phyloP scores from a whole-genome alignment of 2,113 vertebrate genomes.

The Myiagra hebetior region DNA sequence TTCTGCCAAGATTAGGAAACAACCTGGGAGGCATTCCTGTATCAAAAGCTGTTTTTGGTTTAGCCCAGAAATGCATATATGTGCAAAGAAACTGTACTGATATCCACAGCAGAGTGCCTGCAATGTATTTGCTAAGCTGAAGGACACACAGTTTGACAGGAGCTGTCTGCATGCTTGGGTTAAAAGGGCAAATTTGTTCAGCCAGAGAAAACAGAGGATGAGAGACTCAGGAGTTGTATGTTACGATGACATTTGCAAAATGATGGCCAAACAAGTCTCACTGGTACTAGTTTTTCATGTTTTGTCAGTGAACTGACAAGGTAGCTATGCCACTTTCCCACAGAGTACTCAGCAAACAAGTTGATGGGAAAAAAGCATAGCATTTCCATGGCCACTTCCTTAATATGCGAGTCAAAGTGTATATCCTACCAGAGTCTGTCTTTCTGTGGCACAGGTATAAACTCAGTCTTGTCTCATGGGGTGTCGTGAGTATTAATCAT shows the following conservation, averaged over 20 bases:
- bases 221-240: not conserved
- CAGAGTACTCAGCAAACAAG: not conserved
- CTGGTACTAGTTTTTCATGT: not conserved
- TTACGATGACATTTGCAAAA: not conserved
- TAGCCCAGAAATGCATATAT: not conserved
- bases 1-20: not conserved
- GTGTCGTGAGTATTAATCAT: not conserved
- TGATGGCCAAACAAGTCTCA: not conserved
- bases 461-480: not conserved
- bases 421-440: not conserved
- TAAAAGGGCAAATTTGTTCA: not conserved
- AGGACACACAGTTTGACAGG: not conserved
- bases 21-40: not conserved
- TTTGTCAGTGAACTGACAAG: not conserved
- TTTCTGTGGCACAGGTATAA: not conserved
- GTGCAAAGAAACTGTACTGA: not conserved
- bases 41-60: not conserved
- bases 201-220: not conserved
- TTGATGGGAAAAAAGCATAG: not conserved
- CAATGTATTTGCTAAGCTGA: not conserved
- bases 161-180: not conserved
- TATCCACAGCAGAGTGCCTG: not conserved
- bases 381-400: not conserved
- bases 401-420: fast-evolving
- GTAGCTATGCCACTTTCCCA: not conserved